These are phyloP conservation scores for Galerucella pusilla DNA, from an alignment of 2,888 invertebrate species.

Conservation along the genomic window DNA sequence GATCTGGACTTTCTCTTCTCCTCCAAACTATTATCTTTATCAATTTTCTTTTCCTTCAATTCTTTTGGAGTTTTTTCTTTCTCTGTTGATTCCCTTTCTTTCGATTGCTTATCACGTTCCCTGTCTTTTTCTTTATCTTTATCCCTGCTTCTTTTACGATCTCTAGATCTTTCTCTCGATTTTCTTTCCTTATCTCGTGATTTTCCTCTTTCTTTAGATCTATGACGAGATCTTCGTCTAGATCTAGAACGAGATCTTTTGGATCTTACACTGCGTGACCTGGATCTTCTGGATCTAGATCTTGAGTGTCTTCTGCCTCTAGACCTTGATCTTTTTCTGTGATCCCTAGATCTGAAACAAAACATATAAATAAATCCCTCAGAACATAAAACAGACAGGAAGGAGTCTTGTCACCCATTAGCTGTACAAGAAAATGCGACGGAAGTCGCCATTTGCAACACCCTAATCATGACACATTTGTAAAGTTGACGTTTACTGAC, in stretches of 20 bases:
- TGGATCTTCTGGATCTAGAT: constrained; percentile 50
- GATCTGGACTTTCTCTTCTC: constrained; percentile 64
- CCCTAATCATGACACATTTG: too few relatives aligned
- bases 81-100: constrained; percentile 59
- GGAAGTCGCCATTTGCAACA: too few relatives aligned
- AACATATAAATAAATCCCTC: not conserved
- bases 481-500: too few relatives aligned
- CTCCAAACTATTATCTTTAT: constrained; percentile 60
- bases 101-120: constrained; percentile 44
- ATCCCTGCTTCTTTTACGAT: constrained; percentile 48
- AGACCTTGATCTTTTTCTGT: constrained; percentile 71
- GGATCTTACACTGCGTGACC: constrained; percentile 50
- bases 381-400: too few relatives aligned
- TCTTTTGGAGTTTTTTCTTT: constrained; percentile 58
- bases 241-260: constrained; percentile 65
- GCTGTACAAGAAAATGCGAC: too few relatives aligned
- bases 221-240: constrained; percentile 57
- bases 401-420: too few relatives aligned
- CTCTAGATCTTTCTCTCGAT: constrained; percentile 50
- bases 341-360: constrained; percentile 66
- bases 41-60: constrained; percentile 59
- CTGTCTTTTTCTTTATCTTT: constrained; percentile 49
- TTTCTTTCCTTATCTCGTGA: constrained; percentile 43
- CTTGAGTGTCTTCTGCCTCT: constrained; percentile 59
- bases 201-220: constrained; percentile 39